Base-by-base conservation (phyloP, 2,797 vertebrate species). In the Morus bassanus region DNA sequence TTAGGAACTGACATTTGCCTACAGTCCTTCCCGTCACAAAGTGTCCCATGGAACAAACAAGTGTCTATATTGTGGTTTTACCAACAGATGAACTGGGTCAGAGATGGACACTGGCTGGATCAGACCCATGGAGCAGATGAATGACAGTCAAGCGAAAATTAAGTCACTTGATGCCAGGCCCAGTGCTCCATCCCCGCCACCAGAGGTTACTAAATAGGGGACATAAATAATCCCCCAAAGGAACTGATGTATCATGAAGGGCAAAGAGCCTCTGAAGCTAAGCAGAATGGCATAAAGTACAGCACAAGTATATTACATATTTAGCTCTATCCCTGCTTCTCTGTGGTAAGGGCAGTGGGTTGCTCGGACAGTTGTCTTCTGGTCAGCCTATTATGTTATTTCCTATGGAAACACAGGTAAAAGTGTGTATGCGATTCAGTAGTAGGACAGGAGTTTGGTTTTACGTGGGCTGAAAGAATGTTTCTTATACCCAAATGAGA, bases 401-500 rank as follows among this genome's bases (percentile, higher is more conserved):
- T 90, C 68, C 91, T 51, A 63, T 3, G 21, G 78, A 95, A 92
- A 89, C 41, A 39, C 74, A 94, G 68, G 72, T 67, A 91, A 85
- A 73, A 68, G 61, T 30, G 45, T 50, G 18, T 63, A 76, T 9
- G 79, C 2, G 2, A 74, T 64, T 87, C 93, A 95, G 91, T 8
- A 91, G 91, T 67, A 78, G n/a, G 78, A 75, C 25, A 80, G 9
- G 64, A 81, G 28, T n/a, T 72, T 53, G 51, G 56, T 61, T 94
- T 87, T 57, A 94, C 91, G 72, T 31, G 51, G 92, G 74, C 79
- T 93, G 56, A 89, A 93, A 93, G 73, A 96, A 83, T 35, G 93
- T 69, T 95, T 88, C 85, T 91, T 75, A 67, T 37, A 92, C 50
- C 85, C 84, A 72, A 45, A 84, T 25, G 88, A 93, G 72, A 64